Evolutionary conservation across 2,113 vertebrate genomes (phyloP).

Genomic region (Xiphorhynchus elegans): DNA sequence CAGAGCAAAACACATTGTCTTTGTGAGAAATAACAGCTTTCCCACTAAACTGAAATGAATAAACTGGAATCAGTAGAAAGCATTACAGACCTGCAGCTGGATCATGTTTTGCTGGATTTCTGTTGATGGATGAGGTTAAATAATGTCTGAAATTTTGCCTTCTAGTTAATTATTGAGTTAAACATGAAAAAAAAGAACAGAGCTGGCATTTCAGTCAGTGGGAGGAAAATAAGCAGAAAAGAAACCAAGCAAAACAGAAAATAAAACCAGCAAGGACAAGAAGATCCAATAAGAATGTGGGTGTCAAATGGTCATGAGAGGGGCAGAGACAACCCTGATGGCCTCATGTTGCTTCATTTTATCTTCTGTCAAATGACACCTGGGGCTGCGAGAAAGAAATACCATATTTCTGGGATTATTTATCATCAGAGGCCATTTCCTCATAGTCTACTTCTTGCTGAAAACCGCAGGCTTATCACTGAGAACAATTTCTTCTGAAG

Average conservation of each 20-base stretch:
- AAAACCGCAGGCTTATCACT: neutral
- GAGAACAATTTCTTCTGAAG: neutral
- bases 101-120: neutral
- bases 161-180: neutral
- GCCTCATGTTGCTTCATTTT: neutral
- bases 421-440: neutral
- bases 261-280: neutral
- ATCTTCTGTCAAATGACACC: neutral
- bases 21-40: neutral
- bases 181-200: neutral
- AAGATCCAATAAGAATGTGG: rapidly evolving
- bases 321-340: neutral
- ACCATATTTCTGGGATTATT: neutral
- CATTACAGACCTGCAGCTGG: neutral
- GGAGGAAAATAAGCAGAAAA: neutral
- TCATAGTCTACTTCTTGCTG: neutral
- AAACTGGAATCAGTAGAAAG: neutral
- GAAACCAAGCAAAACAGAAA: neutral
- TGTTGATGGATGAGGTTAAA: neutral
- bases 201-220: neutral
- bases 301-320: neutral
- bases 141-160: neutral
- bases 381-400: neutral
- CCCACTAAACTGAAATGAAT: neutral
- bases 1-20: neutral